These are phyloP conservation scores for Oceanodroma leucorhoa DNA, from an alignment of 2,797 vertebrate species.

Conservation along the genomic window DNA sequence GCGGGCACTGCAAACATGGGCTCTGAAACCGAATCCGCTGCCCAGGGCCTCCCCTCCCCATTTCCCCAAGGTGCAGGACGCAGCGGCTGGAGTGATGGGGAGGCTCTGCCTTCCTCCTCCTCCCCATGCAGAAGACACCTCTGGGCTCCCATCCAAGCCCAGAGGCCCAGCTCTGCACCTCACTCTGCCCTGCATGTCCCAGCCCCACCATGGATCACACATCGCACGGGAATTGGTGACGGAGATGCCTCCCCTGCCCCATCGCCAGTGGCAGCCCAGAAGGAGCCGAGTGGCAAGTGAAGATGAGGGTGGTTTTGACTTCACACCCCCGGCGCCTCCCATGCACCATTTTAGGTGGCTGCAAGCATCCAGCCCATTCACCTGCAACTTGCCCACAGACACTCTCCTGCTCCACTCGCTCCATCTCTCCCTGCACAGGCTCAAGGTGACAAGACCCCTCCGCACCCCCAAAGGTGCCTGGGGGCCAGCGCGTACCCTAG, in stretches of 20 bases:
- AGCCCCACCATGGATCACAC: not conserved
- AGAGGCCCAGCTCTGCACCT: not conserved
- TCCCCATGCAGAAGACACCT: not conserved
- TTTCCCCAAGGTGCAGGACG: not conserved
- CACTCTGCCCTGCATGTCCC: not conserved
- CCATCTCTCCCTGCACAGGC: not conserved
- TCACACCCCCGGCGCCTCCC: accelerated
- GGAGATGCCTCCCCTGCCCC: not conserved
- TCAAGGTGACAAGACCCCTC: not conserved
- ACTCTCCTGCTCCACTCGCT: not conserved
- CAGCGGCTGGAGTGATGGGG: not conserved
- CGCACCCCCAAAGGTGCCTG: not conserved
- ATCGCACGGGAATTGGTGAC: not conserved
- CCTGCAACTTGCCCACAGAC: not conserved
- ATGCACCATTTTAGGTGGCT: not conserved
- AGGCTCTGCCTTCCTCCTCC: not conserved
- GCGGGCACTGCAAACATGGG: not conserved
- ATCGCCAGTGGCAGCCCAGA: not conserved
- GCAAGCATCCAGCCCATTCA: not conserved
- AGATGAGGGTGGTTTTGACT: not conserved
- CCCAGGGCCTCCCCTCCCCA: not conserved
- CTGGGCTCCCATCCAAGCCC: not conserved
- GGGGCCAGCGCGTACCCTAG: accelerated
- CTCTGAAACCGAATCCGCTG: not conserved
- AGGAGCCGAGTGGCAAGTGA: not conserved